Evolutionary conservation across 2,888 invertebrate genomes (phyloP).

Genomic region (Catonia carolina): DNA sequence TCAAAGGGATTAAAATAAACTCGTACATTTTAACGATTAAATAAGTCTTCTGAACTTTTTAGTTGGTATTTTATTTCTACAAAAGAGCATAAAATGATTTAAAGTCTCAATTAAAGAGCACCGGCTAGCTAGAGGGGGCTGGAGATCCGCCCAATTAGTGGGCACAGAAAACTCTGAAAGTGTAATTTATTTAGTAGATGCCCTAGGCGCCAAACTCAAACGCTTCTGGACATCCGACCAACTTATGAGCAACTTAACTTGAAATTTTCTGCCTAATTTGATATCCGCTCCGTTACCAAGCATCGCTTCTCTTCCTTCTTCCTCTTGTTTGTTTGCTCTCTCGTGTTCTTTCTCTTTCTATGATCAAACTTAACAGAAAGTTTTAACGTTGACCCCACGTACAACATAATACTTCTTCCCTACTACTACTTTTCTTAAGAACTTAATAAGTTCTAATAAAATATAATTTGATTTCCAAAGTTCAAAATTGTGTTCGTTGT

Average conservation of each 20-base stretch:
- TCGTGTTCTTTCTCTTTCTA: background rate
- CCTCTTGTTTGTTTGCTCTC: background rate
- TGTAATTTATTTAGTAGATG: slow-evolving; percentile 4
- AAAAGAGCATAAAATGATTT: slow-evolving; percentile 9
- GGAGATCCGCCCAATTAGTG: slow-evolving; percentile 5
- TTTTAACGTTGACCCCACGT: background rate
- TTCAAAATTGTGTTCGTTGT: no score
- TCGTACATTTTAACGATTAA: no score
- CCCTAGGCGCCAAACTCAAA: background rate
- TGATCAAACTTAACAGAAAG: slow-evolving; percentile 7
- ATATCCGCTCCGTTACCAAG: background rate
- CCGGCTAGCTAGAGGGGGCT: background rate
- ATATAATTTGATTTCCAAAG: no score
- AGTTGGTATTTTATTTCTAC: background rate
- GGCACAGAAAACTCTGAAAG: slow-evolving; percentile 9
- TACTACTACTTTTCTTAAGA: no score
- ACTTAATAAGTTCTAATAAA: no score
- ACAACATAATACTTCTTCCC: no score
- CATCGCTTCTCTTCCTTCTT: background rate
- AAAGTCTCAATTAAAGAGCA: slow-evolving; percentile 6
- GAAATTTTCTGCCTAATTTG: slow-evolving; percentile 11
- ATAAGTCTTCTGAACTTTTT: no score
- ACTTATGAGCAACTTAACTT: background rate
- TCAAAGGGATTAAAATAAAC: no score
- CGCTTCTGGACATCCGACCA: no score